Evolutionary conservation across 2,113 vertebrate genomes (phyloP).

Genomic region (Lipotes vexillifer): DNA sequence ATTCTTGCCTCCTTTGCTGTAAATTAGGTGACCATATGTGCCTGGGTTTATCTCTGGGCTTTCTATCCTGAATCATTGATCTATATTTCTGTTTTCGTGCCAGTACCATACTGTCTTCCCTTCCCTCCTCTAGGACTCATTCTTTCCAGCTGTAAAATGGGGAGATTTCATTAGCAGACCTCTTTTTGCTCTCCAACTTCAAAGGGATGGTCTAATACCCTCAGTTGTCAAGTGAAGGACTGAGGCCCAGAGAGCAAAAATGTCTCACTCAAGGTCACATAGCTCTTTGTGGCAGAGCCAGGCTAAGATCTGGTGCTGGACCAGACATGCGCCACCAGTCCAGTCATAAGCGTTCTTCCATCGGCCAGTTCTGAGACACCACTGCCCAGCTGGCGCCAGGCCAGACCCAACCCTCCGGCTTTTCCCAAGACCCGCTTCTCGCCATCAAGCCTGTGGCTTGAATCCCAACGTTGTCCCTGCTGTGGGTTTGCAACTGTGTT

Average conservation of each 20-base stretch:
- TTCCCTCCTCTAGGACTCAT: neutral
- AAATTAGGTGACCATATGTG: too few species aligned
- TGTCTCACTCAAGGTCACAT: neutral
- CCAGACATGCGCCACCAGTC: neutral
- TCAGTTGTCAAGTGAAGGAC: neutral
- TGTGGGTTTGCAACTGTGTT: neutral
- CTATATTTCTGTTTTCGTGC: too few species aligned
- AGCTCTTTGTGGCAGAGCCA: neutral
- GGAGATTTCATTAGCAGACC: neutral
- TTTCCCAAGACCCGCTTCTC: neutral
- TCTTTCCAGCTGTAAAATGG: fast-evolving
- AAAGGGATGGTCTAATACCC: neutral
- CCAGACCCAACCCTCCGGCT: neutral
- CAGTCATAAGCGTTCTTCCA: neutral
- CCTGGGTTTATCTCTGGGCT: too few species aligned
- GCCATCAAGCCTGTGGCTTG: neutral
- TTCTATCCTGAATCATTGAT: too few species aligned
- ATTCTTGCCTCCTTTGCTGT: too few species aligned
- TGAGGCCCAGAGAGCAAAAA: neutral
- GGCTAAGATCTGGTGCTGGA: neutral
- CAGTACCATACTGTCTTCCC: neutral
- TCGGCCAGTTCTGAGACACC: neutral
- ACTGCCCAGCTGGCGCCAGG: fast-evolving
- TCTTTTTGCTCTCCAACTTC: neutral
- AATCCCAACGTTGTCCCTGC: neutral